Evolutionary conservation across 1,140 invertebrate genomes (phyloP), one percentile per base, ranked within the genome.

Genomic region (Bombus turneri): DNA sequence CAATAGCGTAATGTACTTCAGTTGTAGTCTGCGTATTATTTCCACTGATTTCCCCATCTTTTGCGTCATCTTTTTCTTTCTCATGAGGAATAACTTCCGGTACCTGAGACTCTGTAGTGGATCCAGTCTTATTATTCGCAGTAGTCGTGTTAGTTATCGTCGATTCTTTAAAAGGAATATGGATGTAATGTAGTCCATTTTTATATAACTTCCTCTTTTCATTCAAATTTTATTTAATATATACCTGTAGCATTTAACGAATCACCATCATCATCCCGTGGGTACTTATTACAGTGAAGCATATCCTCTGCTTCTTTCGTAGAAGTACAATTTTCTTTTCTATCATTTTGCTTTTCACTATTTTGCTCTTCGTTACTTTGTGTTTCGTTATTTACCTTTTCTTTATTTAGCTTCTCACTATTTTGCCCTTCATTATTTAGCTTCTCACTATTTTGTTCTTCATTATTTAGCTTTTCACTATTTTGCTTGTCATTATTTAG

Each of bases 261-360:
- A 41, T 8, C 37, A 5, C 5, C 15, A 31, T 83, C 90, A 15
- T 86, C 69, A 25, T 90, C 90, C 2, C 34, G 28, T 18, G 90
- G 88, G 22, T 47, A 5, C 43, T 47, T 15, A 47, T 15, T 47
- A 47, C 13, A 47, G 43, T 47, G 3, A 47, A 47, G n/a, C 89
- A 91, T 89, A 13, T 91, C 89, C 0, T 15, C 34, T 8, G 13
- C 0, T 22, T 71, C 82, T 25, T 53, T 80, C 18, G 25, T 75
- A 1, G 39, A 80, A 47, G 9, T 85, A 37, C n/a, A 79, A 2
- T 80, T 68, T 28, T 80, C 31, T 9, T 62, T n/a, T n/a, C 1
- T 53, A 1, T 31, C 28, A 25, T 62, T 62, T n/a, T n/a, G 59
- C 28, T 13, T 59, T 25, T 59, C 57, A 25, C 25, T 53, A 53